Conservation (phyloP, 2,113 vertebrate species). For the Laterallus jamaicensis region DNA sequence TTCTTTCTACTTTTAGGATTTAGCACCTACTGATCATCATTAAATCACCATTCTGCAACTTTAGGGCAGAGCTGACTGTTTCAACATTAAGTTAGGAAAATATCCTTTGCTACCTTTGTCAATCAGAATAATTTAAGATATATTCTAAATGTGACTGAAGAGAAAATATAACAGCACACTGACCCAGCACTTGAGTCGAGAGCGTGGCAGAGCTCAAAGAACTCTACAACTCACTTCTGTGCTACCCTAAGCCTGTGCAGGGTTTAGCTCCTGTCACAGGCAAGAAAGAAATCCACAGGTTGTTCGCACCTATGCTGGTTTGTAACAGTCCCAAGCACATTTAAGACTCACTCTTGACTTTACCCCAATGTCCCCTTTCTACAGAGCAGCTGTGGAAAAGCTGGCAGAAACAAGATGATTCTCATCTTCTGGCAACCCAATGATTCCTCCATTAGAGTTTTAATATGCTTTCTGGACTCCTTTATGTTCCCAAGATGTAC, state of each 20-base stretch:
- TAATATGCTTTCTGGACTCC: background rate
- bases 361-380: background rate
- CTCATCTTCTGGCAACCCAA: background rate
- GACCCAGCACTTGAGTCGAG: background rate
- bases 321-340: background rate
- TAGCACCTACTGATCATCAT: background rate
- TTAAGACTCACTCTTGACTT: background rate
- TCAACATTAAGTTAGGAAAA: background rate
- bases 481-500: background rate
- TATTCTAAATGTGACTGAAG: background rate
- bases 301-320: background rate
- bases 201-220: background rate
- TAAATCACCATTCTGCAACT: background rate
- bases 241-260: background rate
- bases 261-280: background rate
- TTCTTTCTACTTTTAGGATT: background rate
- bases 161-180: background rate
- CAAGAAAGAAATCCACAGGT: background rate
- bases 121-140: background rate
- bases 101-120: background rate
- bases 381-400: background rate
- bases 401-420: background rate
- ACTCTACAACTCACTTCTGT: background rate
- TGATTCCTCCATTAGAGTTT: background rate
- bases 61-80: background rate